phyloP scores from a whole-genome alignment of 2,888 invertebrate genomes.

The Drosophila quinaria region DNA sequence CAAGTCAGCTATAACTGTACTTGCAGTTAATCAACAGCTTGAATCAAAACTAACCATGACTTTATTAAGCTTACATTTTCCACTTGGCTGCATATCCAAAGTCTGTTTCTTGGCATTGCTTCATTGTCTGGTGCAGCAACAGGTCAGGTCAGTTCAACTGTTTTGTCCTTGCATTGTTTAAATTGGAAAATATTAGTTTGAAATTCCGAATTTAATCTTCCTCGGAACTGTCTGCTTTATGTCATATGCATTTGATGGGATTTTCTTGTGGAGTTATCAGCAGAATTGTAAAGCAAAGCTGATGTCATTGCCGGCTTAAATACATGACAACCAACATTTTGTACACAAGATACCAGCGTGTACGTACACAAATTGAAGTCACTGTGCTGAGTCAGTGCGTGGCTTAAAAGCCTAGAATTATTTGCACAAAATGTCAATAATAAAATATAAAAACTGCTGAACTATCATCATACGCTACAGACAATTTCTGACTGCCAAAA shows the following conservation, averaged over 20 bases:
- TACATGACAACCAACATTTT: slow-evolving; percentile 68
- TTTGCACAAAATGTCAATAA: slow-evolving; percentile 60
- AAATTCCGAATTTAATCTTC: slow-evolving; percentile 6
- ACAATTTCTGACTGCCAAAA: neutral
- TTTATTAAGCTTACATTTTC: slow-evolving; percentile 30
- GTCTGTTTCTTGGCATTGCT: slow-evolving; percentile 9
- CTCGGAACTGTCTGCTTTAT: slow-evolving; percentile 22
- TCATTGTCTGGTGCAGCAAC: slow-evolving; percentile 25
- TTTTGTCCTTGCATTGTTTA: slow-evolving; percentile 17
- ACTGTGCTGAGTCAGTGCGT: slow-evolving; percentile 69
- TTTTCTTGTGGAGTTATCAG: slow-evolving; percentile 35
- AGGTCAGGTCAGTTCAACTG: slow-evolving; percentile 5
- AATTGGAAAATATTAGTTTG: slow-evolving; percentile 22
- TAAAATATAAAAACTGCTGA: slow-evolving; percentile 10
- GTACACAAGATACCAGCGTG: slow-evolving; percentile 23
- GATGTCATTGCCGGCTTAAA: slow-evolving; percentile 68
- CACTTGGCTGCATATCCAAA: slow-evolving; percentile 23
- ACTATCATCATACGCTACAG: slow-evolving; percentile 14
- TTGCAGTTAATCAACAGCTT: slow-evolving; percentile 32
- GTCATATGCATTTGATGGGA: slow-evolving; percentile 34
- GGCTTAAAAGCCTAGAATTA: slow-evolving; percentile 57
- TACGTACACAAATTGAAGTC: slow-evolving; percentile 32
- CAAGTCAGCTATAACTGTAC: slow-evolving; percentile 48
- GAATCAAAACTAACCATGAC: slow-evolving; percentile 24
- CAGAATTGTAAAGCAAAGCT: slow-evolving; percentile 41